Evolutionary conservation across 2,888 invertebrate genomes (phyloP), one percentile per base, ranked within the genome.

Genomic region (Junonia oenone): DNA sequence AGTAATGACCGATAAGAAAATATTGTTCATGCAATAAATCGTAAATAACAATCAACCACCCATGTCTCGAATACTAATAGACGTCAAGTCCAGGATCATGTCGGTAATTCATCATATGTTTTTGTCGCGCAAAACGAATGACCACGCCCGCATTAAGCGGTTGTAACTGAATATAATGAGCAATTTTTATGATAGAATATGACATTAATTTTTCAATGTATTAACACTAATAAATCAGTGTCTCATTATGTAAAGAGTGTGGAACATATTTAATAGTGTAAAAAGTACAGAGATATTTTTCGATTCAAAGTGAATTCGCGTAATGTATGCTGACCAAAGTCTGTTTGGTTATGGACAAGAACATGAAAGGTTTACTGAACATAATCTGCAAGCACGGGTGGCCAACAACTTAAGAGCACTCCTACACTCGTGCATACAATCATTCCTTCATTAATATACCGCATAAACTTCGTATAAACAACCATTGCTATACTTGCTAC

Each of bases 41-140:
- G 26, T 8, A 9, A 13, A n/a, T 15, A 45, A n/a, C n/a, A 45
- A 45, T 47, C 45, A 46, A 38, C 19, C 14, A 53, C n/a, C 56
- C 35, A 46, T 46, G 17, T 15, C 43, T 57, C 4, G 31, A 50
- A 45, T 37, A 50, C 31, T 38, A 38, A 46, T 53, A 48, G 70
- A 76, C 72, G 77, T 81, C 80, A 76, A 79, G 75, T 71, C 71
- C 66, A 73, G 72, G 73, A 76, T 71, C 68, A 71, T 66, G 73
- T 67, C 68, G 63, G 74, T 71, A 73, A 88, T 87, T 76, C 74
- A 85, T 88, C 85, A 83, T 76, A 68, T 45, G 76, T 83, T 83
- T 85, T 85, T 84, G 80, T 78, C 73, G 67, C 71, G 65, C 59
- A 62, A 62, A 71, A 74, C 67, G 63, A 73, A 73, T 73, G 73